Conservation (phyloP, 2,113 vertebrate genomes). For the Daboia siamensis region DNA sequence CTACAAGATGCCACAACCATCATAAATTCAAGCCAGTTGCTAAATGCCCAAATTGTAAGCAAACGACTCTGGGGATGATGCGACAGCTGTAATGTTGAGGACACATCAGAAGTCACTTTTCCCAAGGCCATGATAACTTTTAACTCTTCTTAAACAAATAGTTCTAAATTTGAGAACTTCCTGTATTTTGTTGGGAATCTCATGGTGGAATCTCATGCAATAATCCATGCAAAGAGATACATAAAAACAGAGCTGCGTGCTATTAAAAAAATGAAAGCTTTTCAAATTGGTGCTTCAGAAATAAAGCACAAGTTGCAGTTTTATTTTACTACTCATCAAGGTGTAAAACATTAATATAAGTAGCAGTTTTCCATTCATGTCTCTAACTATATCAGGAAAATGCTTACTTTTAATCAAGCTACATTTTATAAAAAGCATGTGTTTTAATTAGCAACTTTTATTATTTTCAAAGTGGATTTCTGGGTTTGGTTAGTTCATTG, state of each 20-base stretch:
- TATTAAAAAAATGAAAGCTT: not conserved
- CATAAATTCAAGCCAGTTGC: not conserved
- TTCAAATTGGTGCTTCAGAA: conserved; percentile 46
- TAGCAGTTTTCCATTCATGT: conserved; percentile 36
- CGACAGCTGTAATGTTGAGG: not conserved
- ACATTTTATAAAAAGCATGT: not conserved
- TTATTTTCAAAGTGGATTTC: not conserved
- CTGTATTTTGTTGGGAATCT: not conserved
- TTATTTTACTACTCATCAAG: conserved; percentile 64
- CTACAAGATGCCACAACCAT: not conserved
- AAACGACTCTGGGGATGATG: not conserved
- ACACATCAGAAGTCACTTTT: not conserved
- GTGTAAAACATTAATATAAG: conserved; percentile 56
- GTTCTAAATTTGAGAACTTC: not conserved
- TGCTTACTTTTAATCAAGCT: not conserved
- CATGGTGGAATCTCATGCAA: not conserved
- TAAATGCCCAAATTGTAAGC: not conserved
- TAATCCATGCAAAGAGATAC: not conserved
- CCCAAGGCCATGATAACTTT: not conserved
- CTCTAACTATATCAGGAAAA: not conserved
- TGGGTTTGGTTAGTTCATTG: not conserved
- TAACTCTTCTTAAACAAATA: not conserved
- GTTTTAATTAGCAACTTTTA: not conserved
- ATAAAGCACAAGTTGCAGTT: conserved; percentile 49
- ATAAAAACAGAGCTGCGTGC: not conserved